phyloP scores from a whole-genome alignment of 2,888 invertebrate species.

The Nebria brevicollis region DNA sequence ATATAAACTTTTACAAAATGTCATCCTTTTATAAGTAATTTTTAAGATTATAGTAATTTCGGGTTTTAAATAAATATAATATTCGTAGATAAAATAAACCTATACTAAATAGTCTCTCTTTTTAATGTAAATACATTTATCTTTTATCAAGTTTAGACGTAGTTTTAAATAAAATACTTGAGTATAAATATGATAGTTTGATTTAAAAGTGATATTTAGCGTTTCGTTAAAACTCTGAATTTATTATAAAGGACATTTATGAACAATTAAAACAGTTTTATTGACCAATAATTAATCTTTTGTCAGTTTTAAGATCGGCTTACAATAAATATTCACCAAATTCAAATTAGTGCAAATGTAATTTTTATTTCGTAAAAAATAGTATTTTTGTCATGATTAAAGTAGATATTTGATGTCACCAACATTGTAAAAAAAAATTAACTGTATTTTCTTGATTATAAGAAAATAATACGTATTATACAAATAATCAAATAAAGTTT shows the following conservation, averaged over 20 bases:
- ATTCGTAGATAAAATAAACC: too few relatives aligned
- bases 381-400: background rate
- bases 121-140: too few relatives aligned
- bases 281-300: too few relatives aligned
- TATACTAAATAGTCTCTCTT: too few relatives aligned
- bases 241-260: too few relatives aligned
- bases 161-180: too few relatives aligned
- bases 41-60: background rate
- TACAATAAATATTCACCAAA: background rate
- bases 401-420: background rate
- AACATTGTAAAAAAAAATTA: slow-evolving; percentile 17
- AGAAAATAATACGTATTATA: background rate
- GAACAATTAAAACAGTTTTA: too few relatives aligned
- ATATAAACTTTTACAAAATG: slow-evolving; percentile 27
- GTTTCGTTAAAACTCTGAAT: too few relatives aligned
- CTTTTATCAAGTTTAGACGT: too few relatives aligned
- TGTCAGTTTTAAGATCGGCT: too few relatives aligned
- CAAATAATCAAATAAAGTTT: background rate
- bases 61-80: background rate
- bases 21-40: background rate
- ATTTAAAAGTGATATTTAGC: too few relatives aligned
- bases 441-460: background rate
- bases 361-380: background rate
- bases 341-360: background rate
- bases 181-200: too few relatives aligned